These are phyloP conservation scores for Morone saxatilis DNA, from an alignment of 2,113 vertebrate genomes.

Conservation along the genomic window DNA sequence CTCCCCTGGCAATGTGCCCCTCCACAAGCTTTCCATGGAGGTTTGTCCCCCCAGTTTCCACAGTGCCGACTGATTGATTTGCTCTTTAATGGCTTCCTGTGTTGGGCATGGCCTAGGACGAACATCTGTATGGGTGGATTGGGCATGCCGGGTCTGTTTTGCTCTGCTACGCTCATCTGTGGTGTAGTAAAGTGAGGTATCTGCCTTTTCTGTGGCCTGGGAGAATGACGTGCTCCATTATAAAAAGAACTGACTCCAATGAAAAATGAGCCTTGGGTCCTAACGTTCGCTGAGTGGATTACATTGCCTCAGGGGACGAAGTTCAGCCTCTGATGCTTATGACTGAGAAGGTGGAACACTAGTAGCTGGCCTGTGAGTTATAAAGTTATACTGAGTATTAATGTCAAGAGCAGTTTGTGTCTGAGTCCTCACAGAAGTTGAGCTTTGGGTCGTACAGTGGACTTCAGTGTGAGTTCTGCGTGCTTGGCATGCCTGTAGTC, in stretches of 20 bases:
- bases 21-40: conserved; percentile 75
- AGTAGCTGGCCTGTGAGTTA: conserved; percentile 55
- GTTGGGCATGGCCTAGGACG: conserved; percentile 66
- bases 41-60: conserved; percentile 69
- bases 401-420: conserved; percentile 54
- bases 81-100: conserved; percentile 81
- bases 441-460: conserved; percentile 1
- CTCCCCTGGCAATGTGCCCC: conserved; percentile 71
- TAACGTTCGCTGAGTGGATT: conserved; percentile 63
- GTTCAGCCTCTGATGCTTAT: conserved; percentile 62
- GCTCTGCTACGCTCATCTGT: conserved; percentile 76
- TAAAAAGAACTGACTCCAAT: conserved; percentile 80
- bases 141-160: conserved; percentile 59
- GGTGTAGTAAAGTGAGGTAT: conserved; percentile 80
- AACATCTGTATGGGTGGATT: conserved; percentile 78
- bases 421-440: conserved; percentile 37
- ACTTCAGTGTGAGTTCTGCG: conserved; percentile 1
- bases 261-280: conserved; percentile 64
- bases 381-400: conserved; percentile 63
- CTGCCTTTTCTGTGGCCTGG: conserved; percentile 79
- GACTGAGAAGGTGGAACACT: conserved; percentile 39
- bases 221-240: conserved; percentile 77
- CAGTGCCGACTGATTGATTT: conserved; percentile 79
- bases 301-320: conserved; percentile 55
- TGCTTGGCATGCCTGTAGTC: neutral